Evolutionary conservation across 2,113 vertebrate genomes (phyloP), one percentile per base, ranked within the genome.

Genomic region (Cromileptes altivelis): DNA sequence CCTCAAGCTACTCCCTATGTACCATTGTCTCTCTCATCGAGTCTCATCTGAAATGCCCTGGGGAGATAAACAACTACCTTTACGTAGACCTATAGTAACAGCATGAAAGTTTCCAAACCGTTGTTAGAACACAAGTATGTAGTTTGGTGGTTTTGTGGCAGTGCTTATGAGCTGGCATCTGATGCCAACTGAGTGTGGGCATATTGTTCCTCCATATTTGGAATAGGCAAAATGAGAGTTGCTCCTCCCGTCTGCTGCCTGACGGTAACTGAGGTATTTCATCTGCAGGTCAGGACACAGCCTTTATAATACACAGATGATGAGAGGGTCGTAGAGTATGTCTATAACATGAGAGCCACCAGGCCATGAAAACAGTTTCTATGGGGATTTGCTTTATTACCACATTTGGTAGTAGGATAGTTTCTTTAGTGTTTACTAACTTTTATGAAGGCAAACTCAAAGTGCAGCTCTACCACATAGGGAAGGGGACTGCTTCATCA

Each of bases 201-300:
- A 61, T 30, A 75, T 57, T 4, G 25, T 25, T 69, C 15, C 0
- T 88, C 81, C 76, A 60, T 81, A 82, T 88, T 68, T 85, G 65
- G 76, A 71, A 45, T 1, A 40, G 12, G 13, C 37, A 12, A 37
- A 71, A 74, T 40, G 23, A 50, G 23, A 65, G 21, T 33, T 0
- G 2, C 21, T 56, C 70, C 60, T 52, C 49, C 47, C 4, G 4
- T 4, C 65, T 27, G 42, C 56, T 71, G 53, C n/a, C n/a, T 14
- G 50, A 57, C 11, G 2, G 33, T 23, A n/a, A 25, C 47, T 2
- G 45, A 40, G 49, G 27, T n/a, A 42, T 33, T 27, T 47, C 18
- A 30, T 13, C 12, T 37, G 49, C 47, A 2, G 1, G 1, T 50
- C 30, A 42, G 53, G 27, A n/a, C 13, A 6, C 27, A 72, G 47